Percentiles rank a stretch among this genome's conserved stretches.
These are phyloP conservation scores for Macrophya alboannulata DNA, from an alignment of 2,888 invertebrate genomes.

Conservation along the genomic window DNA sequence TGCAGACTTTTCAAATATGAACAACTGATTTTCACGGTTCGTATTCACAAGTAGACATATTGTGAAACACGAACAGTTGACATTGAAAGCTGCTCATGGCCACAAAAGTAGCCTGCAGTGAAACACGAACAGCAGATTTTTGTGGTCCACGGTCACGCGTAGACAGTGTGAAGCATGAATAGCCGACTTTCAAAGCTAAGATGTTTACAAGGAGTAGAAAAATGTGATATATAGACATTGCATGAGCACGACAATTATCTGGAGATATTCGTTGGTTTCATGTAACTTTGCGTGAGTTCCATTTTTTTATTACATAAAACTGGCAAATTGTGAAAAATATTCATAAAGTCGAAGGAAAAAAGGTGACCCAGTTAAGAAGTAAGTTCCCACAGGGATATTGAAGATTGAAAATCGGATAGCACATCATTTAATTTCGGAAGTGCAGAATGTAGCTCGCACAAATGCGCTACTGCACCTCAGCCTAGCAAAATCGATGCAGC, in stretches of 20 bases:
- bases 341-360: neutral
- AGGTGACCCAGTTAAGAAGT: neutral
- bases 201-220: neutral
- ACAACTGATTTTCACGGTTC: neutral
- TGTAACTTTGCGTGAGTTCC: neutral
- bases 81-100: neutral
- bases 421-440: slow-evolving; percentile 12
- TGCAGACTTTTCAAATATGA: neutral
- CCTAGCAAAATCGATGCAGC: slow-evolving; percentile 38
- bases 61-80: neutral
- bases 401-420: neutral
- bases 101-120: neutral
- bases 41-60: neutral
- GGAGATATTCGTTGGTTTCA: neutral
- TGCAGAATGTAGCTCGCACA: slow-evolving; percentile 21
- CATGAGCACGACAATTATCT: neutral
- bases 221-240: neutral
- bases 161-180: neutral
- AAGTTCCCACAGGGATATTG: neutral
- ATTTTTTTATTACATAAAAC: neutral
- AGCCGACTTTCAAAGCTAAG: neutral
- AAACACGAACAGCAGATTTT: neutral
- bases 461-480: slow-evolving; percentile 10
- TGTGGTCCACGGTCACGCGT: neutral
- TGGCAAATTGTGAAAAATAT: neutral